Conservation (phyloP, 1,140 invertebrate genomes). For the Zophobas atratus region DNA sequence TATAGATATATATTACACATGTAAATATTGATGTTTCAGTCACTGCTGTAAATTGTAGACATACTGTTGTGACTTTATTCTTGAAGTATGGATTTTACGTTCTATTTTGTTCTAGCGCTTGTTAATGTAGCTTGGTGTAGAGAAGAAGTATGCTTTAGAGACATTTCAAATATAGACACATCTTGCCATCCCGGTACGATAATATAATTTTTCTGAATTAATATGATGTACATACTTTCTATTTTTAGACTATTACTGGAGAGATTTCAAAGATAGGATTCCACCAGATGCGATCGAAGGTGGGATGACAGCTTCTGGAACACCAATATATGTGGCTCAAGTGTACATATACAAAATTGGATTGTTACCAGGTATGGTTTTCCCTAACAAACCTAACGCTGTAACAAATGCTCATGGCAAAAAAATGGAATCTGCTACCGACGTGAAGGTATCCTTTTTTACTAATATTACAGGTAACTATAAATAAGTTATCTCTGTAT, state of each 20-base stretch:
- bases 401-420: background rate
- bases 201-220: too few species aligned
- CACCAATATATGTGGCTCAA: background rate
- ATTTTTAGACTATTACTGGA: conserved; percentile 20
- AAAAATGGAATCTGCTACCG: background rate
- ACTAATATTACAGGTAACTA: background rate
- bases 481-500: background rate
- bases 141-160: too few species aligned
- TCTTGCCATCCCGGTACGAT: too few species aligned
- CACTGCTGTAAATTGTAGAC: too few species aligned
- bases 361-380: conserved; percentile 3
- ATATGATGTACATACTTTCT: too few species aligned
- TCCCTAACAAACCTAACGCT: background rate
- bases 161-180: too few species aligned
- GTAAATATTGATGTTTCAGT: too few species aligned
- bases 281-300: background rate
- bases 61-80: too few species aligned
- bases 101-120: too few species aligned
- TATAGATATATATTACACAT: too few species aligned
- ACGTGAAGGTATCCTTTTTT: conserved; percentile 1
- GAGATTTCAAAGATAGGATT: conserved; percentile 1
- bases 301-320: background rate
- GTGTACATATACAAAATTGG: background rate
- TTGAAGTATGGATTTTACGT: too few species aligned
- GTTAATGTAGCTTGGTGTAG: too few species aligned